A percentile compares a stretch with the other conserved stretches of the same genome.
phyloP scores from a whole-genome alignment of 1,140 invertebrate species.

The Ericerus pela region DNA sequence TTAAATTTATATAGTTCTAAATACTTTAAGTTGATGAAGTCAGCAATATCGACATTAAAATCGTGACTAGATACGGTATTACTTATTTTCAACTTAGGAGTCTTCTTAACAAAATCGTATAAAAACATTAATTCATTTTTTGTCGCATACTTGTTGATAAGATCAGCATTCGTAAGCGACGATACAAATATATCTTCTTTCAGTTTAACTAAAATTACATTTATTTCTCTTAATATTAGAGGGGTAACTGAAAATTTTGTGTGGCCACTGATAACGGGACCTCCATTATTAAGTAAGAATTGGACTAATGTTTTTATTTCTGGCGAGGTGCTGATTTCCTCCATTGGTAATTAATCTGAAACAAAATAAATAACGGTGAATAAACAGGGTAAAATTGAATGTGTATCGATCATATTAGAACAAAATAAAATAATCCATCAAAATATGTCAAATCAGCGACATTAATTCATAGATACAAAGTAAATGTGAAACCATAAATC shows the following conservation, averaged over 20 bases:
- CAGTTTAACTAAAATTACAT: background rate
- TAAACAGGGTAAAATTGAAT: too few relatives aligned
- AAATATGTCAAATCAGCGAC: too few relatives aligned
- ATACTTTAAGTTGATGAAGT: conserved; percentile 8
- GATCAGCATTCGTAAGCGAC: background rate
- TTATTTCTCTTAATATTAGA: background rate
- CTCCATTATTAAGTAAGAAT: background rate
- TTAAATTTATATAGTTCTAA: conserved; percentile 11
- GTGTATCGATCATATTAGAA: too few relatives aligned
- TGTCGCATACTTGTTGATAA: background rate
- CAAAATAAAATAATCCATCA: too few relatives aligned
- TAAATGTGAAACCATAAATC: too few relatives aligned
- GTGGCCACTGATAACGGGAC: background rate
- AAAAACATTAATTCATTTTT: conserved; percentile 2
- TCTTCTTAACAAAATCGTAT: background rate
- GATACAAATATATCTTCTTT: conserved; percentile 1
- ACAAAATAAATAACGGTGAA: too few relatives aligned
- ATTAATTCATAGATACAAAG: too few relatives aligned
- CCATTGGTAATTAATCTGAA: too few relatives aligned
- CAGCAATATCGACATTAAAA: background rate
- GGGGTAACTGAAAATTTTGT: background rate
- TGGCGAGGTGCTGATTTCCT: background rate
- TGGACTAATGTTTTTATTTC: background rate
- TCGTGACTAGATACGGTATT: background rate
- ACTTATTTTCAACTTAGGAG: background rate